Evolutionary conservation across 2,888 invertebrate genomes (phyloP), one percentile per base, ranked within the genome.

Genomic region (Patella pellucida): DNA sequence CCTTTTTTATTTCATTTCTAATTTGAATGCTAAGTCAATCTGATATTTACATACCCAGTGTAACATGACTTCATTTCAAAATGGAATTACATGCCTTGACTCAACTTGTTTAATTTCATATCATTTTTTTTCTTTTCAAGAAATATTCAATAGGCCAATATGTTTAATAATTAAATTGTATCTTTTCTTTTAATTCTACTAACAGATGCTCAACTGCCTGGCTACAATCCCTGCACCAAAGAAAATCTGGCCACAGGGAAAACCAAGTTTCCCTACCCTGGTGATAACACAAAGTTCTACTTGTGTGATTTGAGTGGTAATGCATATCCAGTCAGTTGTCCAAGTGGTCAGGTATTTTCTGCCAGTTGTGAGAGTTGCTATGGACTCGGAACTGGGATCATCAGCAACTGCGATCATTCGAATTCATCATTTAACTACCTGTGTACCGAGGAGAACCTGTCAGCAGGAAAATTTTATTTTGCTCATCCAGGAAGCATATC

Each of bases 291-390:
- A 62, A 81, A 81, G 68, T 86, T 82, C 71, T 68, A 85, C 7
- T 80, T 83, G 81, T 86, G 86, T 76, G 83, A 85, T 74, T 19
- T 76, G 16, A 70, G 79, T 4, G 82, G 81, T 0, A 81, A 83
- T 14, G 67, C 81, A 4, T 85, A 83, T 71, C 74, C 85, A 9
- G 82, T 80, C 5, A 74, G 79, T 31, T 86, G 86, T 71, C 84
- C 79, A 11, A 1, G 23, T 4, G 83, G 83, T n/a, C 74, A 80
- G 73, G 78, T 77, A 9, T 74, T 69, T 27, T 52, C 52, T 19
- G 56, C 74, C 5, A 52, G 9, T 12, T 74, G 74, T 51, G 31
- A 54, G 19, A 27, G 15, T 14, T 74, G 74, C 31, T 74, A 69
- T 52, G 74, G 74, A 1, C 1, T 19, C 7, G 16, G 52, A 2